Evolutionary conservation across 1,140 invertebrate genomes (phyloP).

Genomic region (Euura lappo): DNA sequence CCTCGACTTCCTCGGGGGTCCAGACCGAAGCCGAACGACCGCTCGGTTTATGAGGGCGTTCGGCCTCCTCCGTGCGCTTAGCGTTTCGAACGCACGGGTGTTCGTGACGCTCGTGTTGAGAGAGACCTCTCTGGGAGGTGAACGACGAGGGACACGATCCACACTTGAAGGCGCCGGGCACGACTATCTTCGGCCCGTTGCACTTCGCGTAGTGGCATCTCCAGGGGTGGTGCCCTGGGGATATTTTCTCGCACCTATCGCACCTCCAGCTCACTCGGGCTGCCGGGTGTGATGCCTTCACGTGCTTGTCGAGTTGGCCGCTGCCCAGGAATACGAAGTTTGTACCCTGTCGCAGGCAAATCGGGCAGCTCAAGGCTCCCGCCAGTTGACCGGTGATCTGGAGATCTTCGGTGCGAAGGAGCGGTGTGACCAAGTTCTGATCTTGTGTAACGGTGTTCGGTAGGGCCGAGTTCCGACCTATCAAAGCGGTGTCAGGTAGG

Average conservation of each 20-base stretch:
- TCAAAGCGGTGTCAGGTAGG: too few species aligned
- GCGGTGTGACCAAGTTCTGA: too few species aligned
- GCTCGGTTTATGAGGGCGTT: background rate
- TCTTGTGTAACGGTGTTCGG: too few species aligned
- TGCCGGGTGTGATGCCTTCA: background rate
- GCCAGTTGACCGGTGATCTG: background rate
- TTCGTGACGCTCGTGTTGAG: slow-evolving; percentile 17
- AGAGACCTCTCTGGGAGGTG: slow-evolving; percentile 9
- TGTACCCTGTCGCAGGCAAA: background rate
- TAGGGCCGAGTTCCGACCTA: too few species aligned
- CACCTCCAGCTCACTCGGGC: slow-evolving; percentile 4
- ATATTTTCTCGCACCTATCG: background rate
- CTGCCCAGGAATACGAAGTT: background rate
- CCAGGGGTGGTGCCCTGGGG: background rate
- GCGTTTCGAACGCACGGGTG: slow-evolving; percentile 21
- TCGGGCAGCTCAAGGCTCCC: background rate
- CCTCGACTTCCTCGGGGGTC: background rate
- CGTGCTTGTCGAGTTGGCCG: background rate
- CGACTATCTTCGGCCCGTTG: slow-evolving; percentile 2
- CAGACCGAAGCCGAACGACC: background rate
- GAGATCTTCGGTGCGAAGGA: too few species aligned
- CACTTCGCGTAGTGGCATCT: background rate
- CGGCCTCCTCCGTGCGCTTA: background rate
- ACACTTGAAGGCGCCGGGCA: background rate
- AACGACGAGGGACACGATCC: background rate